Conservation (phyloP, 2,888 invertebrate species). For the Thumatha senex region DNA sequence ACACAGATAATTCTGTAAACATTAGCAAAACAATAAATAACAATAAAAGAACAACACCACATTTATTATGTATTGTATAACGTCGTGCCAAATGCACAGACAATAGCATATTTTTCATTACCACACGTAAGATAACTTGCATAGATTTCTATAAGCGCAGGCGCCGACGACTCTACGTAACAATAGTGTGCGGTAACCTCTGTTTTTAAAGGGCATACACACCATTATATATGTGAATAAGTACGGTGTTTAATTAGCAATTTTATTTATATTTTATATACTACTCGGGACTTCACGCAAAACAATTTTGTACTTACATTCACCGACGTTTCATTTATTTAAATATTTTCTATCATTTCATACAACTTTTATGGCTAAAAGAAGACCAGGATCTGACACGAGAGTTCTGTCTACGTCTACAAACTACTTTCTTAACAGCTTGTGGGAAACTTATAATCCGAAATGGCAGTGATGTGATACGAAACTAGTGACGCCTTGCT, state of each 20-base stretch:
- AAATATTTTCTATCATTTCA: too few species aligned
- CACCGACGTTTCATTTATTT: too few species aligned
- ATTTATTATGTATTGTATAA: constrained; percentile 6
- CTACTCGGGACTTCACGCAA: too few species aligned
- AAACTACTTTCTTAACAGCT: too few species aligned
- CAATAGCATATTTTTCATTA: constrained; percentile 15
- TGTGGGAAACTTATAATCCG: too few species aligned
- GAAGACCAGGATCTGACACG: too few species aligned
- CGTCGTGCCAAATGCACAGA: constrained; percentile 12
- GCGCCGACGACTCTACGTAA: constrained; percentile 4
- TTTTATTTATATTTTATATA: too few species aligned
- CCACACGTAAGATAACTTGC: constrained; percentile 13
- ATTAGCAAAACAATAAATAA: not conserved
- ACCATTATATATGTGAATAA: constrained; percentile 9
- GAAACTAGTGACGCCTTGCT: too few species aligned
- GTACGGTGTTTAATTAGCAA: not conserved
- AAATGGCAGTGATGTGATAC: too few species aligned
- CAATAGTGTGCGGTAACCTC: constrained; percentile 8
- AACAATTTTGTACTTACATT: too few species aligned
- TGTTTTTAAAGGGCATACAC: constrained; percentile 10
- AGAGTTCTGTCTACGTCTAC: too few species aligned
- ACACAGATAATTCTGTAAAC: not conserved
- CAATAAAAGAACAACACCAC: not conserved
- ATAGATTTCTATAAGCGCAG: constrained; percentile 10
- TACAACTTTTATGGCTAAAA: too few species aligned